phyloP scores from a whole-genome alignment of 2,888 invertebrate species.

The Myathropa florea region DNA sequence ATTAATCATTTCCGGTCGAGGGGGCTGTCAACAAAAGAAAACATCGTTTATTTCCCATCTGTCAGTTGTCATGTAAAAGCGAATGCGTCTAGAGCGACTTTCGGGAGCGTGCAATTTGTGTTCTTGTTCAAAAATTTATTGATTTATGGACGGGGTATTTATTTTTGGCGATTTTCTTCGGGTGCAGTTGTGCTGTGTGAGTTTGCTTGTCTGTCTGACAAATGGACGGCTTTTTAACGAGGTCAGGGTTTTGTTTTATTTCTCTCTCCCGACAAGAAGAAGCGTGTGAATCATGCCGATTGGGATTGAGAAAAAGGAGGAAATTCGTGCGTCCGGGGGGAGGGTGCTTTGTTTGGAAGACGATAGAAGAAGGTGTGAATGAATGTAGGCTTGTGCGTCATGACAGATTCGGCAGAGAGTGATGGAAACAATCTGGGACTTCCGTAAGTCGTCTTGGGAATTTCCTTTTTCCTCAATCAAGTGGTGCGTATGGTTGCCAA shows the following conservation, averaged over 20 bases:
- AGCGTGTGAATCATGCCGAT: neutral
- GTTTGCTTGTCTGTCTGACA: neutral
- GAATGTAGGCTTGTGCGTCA: neutral
- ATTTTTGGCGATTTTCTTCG: neutral
- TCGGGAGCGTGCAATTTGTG: neutral
- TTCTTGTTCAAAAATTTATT: neutral
- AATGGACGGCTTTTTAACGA: constrained; percentile 12
- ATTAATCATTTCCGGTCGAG: neutral
- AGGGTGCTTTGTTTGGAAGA: constrained; percentile 8
- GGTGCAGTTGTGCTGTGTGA: neutral
- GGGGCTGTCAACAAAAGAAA: neutral
- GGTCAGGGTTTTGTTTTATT: neutral
- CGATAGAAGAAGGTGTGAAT: neutral
- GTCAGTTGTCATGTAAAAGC: neutral
- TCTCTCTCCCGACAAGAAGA: neutral
- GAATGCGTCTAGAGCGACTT: too few species aligned
- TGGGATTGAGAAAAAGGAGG: neutral
- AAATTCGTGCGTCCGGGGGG: neutral
- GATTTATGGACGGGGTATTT: neutral
- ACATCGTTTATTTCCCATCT: neutral
- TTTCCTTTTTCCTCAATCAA: neutral
- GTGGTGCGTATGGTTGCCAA: neutral
- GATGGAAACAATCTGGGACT: constrained; percentile 6
- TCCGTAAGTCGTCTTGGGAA: neutral
- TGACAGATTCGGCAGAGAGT: neutral